Evolutionary conservation across 1,140 invertebrate genomes (phyloP).

Genomic region (Platorchestia sp.): DNA sequence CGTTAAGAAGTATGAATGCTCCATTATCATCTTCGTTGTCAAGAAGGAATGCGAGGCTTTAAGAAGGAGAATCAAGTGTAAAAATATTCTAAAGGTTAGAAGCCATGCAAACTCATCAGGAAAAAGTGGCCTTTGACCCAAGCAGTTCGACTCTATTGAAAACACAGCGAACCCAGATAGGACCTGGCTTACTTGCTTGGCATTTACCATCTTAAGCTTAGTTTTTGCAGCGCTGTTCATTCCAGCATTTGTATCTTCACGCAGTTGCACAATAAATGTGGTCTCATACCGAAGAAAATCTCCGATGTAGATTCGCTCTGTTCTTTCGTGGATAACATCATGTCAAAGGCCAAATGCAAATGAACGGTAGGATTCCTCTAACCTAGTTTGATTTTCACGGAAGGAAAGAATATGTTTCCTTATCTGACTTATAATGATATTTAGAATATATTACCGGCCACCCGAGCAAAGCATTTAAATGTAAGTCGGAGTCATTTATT

Average conservation of each 20-base stretch:
- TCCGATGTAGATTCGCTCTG: background rate
- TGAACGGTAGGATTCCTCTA: background rate
- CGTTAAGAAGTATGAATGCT: conserved; percentile 5
- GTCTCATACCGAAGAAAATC: background rate
- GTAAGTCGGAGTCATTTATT: too few relatives aligned
- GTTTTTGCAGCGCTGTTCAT: background rate
- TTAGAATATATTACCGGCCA: background rate
- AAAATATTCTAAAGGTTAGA: conserved; percentile 48
- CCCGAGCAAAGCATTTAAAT: background rate
- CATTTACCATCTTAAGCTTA: conserved; percentile 14
- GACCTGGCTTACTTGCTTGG: background rate
- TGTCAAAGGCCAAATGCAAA: conserved; percentile 18
- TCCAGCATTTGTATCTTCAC: conserved; percentile 21
- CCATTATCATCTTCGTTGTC: conserved; percentile 27
- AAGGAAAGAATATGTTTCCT: background rate
- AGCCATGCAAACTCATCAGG: conserved; percentile 48
- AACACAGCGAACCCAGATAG: background rate
- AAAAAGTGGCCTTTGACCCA: conserved; percentile 46
- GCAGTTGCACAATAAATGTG: conserved; percentile 31
- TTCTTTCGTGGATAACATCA: background rate
- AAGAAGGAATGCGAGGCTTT: background rate
- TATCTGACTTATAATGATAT: background rate
- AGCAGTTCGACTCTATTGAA: background rate
- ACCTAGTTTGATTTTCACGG: background rate
- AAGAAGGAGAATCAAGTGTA: background rate